A percentile compares a stretch with the other conserved stretches of the same genome.
Evolutionary conservation across 2,113 vertebrate species (phyloP).

Genomic region (Cheirogaleus medius): DNA sequence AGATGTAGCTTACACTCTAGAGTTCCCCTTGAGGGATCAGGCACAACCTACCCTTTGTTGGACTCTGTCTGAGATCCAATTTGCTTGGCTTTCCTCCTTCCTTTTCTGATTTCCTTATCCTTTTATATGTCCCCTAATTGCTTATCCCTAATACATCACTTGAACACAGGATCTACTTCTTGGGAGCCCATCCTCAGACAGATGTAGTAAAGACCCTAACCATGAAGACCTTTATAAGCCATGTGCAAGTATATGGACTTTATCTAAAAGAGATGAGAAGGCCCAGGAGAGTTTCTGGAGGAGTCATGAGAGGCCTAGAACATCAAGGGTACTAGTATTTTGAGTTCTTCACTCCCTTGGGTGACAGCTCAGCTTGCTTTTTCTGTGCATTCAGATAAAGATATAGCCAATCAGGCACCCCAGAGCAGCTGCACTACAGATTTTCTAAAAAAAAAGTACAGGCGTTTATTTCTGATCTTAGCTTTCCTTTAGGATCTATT

Average conservation of each 20-base stretch:
- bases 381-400: slow-evolving; percentile 59
- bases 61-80: neutral
- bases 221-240: neutral
- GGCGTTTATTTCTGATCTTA: slow-evolving; percentile 72
- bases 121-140: neutral
- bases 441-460: slow-evolving; percentile 69
- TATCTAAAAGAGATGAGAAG: neutral
- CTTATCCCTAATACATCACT: neutral
- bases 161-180: neutral
- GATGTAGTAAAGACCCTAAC: neutral
- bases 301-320: neutral
- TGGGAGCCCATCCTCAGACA: neutral
- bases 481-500: slow-evolving; percentile 62
- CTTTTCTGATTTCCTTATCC: neutral
- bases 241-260: neutral
- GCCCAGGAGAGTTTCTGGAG: slow-evolving; percentile 8
- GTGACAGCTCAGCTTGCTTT: slow-evolving; percentile 62
- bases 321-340: slow-evolving; percentile 23
- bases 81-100: neutral
- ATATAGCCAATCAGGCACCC: slow-evolving; percentile 53
- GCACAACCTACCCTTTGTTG: neutral
- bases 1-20: neutral
- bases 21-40: neutral
- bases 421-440: slow-evolving; percentile 61
- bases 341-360: slow-evolving; percentile 30